Base-by-base conservation (phyloP, 23 tunicate genomes). In the Ciona savignyi region DNA sequence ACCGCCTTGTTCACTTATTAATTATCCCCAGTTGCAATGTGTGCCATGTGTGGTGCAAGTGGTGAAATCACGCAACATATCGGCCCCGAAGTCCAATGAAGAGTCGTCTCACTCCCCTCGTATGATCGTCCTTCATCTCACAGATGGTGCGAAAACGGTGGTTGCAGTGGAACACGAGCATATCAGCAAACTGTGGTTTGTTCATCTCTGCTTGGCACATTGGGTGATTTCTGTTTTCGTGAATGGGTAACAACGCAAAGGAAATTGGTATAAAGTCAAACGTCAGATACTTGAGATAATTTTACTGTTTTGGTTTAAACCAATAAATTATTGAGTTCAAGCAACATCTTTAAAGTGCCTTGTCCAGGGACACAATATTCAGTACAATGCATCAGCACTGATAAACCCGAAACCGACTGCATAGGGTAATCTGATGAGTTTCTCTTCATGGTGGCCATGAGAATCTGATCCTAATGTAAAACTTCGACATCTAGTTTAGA, bases 21-120 rank as follows among this genome's bases (percentile, higher is more conserved):
- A n/a, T 15, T 42, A 42, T 6, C 15, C 56, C 15, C 56, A 42
- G 56, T 9, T 42, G 9, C 56, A 9, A 6, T 42, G 56, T 42
- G 9, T 42, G 15, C 96, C 96, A 34, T 77, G 83, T 72, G 94
- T 94, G 11, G 68, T 94, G 32, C 99, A 94, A 67, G 86, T 94
- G 2, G 76, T 74, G 2, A 87, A 87, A 75, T 66, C 78, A 3
- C 85, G 95, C 27, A 94, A 94, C 79, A 73, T 92, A 22, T 73
- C 86, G 30, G 99, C 99, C 2, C 99, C 99, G 1, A 82, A 78
- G 74, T 83, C 72, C 32, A 87, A 87, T 73, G 90, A 92, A 68
- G 66, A 76, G 22, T 85, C 91, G n/a, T 23, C 75, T 21, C 74
- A 67, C 27, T 82, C 91, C 2, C 99, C 99, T 27, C 62, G 99